A percentile compares a stretch with the other conserved stretches of the same genome.
Conservation (phyloP, 1,140 invertebrate genomes). For the Drosophila melanica region DNA sequence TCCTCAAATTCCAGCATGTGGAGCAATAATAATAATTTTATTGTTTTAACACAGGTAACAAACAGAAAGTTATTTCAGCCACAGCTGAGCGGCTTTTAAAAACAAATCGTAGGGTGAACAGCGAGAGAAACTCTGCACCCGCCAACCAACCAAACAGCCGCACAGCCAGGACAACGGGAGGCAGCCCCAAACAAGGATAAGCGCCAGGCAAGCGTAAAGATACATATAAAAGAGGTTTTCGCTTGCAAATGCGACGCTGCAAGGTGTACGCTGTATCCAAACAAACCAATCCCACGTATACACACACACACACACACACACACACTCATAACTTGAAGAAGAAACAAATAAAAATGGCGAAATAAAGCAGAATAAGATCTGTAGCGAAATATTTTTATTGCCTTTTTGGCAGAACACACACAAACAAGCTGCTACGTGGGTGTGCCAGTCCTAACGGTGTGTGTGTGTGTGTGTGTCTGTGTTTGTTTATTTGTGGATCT, state of each 20-base stretch:
- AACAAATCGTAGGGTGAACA: conserved; percentile 75
- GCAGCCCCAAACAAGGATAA: conserved; percentile 42
- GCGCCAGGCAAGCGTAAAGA: conserved; percentile 72
- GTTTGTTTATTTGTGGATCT: conserved; percentile 49
- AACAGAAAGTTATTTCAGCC: conserved; percentile 81
- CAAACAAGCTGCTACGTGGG: conserved; percentile 47
- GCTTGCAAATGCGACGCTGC: conserved; percentile 38
- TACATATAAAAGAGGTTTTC: conserved; percentile 73
- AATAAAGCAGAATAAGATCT: conserved; percentile 83
- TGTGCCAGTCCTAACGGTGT: conserved; percentile 4
- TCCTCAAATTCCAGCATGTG: conserved; percentile 82
- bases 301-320: conserved; percentile 26
- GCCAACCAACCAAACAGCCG: conserved; percentile 13
- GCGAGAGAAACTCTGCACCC: conserved; percentile 8
- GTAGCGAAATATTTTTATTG: conserved; percentile 82
- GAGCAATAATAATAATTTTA: conserved; percentile 83
- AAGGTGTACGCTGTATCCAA: conserved; percentile 56
- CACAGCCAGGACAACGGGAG: conserved; percentile 37
- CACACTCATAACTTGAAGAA: conserved; percentile 51
- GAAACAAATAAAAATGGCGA: conserved; percentile 81
- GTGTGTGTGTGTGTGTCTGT: conserved; percentile 42
- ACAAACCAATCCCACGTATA: conserved; percentile 56
- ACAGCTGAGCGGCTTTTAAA: conserved; percentile 83
- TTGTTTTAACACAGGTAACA: conserved; percentile 82
- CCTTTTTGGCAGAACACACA: conserved; percentile 68